A percentile compares a stretch with the other conserved stretches of the same genome.
Evolutionary conservation across 2,888 invertebrate genomes (phyloP).

Genomic region (Nymphalis c-album): DNA sequence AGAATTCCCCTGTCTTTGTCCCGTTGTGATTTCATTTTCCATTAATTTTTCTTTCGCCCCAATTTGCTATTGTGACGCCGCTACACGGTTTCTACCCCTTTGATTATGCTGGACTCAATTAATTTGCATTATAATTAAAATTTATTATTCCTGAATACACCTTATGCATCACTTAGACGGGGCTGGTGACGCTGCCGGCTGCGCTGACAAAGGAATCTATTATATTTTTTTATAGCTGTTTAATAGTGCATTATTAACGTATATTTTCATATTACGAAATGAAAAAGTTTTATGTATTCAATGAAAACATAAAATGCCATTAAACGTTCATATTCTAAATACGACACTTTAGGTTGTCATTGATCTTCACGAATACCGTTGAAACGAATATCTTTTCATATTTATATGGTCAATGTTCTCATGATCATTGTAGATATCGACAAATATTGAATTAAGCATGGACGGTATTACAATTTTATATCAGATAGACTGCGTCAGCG

Average conservation of each 20-base stretch:
- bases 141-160: constrained; percentile 61
- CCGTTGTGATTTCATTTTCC: constrained; percentile 81
- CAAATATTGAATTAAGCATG: constrained; percentile 68
- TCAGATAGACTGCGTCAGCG: constrained; percentile 53
- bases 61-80: constrained; percentile 77
- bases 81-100: constrained; percentile 78
- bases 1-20: constrained; percentile 81
- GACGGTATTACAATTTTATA: constrained; percentile 66
- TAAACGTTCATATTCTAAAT: neutral
- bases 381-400: constrained; percentile 29
- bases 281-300: neutral
- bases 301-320: neutral
- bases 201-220: constrained; percentile 35
- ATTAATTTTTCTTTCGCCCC: constrained; percentile 84
- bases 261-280: constrained; percentile 7
- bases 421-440: constrained; percentile 43
- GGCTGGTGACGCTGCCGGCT: constrained; percentile 20
- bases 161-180: constrained; percentile 35
- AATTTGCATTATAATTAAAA: constrained; percentile 80
- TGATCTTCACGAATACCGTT: constrained; percentile 16
- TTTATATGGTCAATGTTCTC: constrained; percentile 36
- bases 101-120: constrained; percentile 78
- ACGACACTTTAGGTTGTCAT: neutral
- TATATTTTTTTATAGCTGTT: constrained; percentile 25
- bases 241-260: constrained; percentile 21